These are phyloP conservation scores for Xiphophorus couchianus DNA, from an alignment of 2,113 vertebrate species.

Conservation along the genomic window DNA sequence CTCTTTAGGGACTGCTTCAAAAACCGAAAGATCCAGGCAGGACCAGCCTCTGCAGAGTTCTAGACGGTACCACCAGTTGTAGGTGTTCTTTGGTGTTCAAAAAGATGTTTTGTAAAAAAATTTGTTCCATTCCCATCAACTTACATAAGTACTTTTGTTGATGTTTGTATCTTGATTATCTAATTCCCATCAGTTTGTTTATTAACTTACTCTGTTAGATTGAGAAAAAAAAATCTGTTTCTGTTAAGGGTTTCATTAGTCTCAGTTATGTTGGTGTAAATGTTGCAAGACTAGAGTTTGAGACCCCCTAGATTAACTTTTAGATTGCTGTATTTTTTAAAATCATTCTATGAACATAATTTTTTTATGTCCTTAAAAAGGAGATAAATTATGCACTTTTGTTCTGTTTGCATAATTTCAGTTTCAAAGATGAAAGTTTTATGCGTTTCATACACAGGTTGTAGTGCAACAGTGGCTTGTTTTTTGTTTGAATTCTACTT, in stretches of 20 bases:
- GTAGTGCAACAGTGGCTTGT: background rate
- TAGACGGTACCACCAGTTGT: slow-evolving; percentile 12
- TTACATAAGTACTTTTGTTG: background rate
- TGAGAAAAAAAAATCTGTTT: background rate
- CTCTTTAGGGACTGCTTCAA: background rate
- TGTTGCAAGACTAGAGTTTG: no score
- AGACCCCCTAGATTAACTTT: no score
- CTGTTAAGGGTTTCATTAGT: background rate
- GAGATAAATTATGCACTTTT: background rate
- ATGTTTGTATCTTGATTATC: background rate
- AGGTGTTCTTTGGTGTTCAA: background rate
- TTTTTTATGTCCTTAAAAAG: no score
- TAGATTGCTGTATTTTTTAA: no score
- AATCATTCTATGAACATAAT: no score
- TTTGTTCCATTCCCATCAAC: no score
- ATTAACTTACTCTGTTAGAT: background rate
- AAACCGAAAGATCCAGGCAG: background rate
- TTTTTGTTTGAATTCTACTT: background rate
- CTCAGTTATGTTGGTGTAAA: no score
- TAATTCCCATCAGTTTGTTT: background rate
- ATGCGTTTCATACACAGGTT: background rate
- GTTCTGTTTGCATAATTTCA: background rate
- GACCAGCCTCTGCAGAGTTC: background rate
- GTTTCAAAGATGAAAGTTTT: background rate
- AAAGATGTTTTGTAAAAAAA: background rate